Conservation (phyloP, 2,113 vertebrate species). For the Poeciliopsis retropinna region DNA sequence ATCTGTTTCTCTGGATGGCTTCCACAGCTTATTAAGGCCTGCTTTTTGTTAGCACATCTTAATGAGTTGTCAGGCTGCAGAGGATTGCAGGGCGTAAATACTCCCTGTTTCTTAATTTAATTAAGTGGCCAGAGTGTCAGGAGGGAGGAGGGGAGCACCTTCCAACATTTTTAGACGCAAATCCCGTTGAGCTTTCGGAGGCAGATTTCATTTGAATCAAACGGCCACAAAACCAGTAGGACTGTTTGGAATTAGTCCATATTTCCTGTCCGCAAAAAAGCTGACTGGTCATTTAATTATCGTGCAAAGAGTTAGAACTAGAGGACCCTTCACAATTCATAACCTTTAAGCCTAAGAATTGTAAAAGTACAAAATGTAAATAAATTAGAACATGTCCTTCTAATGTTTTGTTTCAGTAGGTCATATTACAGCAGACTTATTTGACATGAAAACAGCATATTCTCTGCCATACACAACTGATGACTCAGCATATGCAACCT, state of each 20-base stretch:
- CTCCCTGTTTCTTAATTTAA: conserved; percentile 58
- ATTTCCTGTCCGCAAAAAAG: conserved; percentile 9
- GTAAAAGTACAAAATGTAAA: not conserved
- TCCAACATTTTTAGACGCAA: conserved; percentile 14
- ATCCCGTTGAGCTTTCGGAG: conserved; percentile 21
- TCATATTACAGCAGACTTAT: no score
- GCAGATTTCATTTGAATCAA: conserved; percentile 7
- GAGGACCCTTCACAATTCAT: not conserved
- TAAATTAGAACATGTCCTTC: not conserved
- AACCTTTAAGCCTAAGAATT: not conserved
- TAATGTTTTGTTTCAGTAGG: not conserved
- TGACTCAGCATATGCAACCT: not conserved
- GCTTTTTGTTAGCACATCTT: conserved; percentile 55
- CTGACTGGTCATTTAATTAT: not conserved
- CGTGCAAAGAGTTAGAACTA: not conserved
- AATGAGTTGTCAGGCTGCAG: conserved; percentile 57
- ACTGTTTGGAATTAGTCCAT: conserved; percentile 3
- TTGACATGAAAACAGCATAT: not conserved
- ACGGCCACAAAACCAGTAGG: not conserved
- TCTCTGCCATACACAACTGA: not conserved
- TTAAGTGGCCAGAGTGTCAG: conserved; percentile 32
- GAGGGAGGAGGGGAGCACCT: not conserved
- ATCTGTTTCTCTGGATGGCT: conserved; percentile 50
- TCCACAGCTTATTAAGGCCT: conserved; percentile 34
- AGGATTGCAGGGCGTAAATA: conserved; percentile 47